Conservation (phyloP, 2,797 vertebrate species). For the Masticophis lateralis region DNA sequence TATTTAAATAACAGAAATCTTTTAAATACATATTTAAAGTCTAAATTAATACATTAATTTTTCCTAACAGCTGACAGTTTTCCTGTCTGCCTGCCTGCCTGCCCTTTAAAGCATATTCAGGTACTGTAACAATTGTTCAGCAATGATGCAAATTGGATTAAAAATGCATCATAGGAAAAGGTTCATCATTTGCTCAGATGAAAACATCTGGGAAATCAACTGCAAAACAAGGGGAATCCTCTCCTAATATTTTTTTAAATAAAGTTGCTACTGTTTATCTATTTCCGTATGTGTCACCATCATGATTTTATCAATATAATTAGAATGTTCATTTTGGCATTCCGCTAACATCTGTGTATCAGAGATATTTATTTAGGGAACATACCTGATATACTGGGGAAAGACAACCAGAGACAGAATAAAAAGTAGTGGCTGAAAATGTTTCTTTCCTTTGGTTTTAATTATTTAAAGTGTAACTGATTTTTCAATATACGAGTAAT, state of each 20-base stretch:
- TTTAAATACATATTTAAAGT: neutral
- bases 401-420: neutral
- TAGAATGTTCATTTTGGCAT: neutral
- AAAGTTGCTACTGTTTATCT: neutral
- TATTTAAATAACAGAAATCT: neutral
- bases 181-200: neutral
- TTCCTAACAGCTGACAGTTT: neutral
- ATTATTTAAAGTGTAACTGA: slow-evolving; percentile 25
- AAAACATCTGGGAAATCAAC: neutral
- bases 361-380: neutral
- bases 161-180: neutral
- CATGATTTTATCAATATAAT: neutral
- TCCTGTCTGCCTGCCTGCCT: neutral
- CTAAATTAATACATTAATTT: neutral
- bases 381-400: neutral
- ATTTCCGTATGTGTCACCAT: neutral
- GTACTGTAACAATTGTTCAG: neutral
- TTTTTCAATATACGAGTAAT: slow-evolving; percentile 12
- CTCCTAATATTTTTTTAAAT: neutral
- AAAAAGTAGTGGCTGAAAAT: neutral
- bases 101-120: no score
- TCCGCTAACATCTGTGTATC: neutral
- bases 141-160: neutral
- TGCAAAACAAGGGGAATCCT: neutral
- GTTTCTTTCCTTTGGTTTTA: slow-evolving; percentile 5